phyloP scores from a whole-genome alignment of 2,888 invertebrate species.

The Amblyjoppa proteus region DNA sequence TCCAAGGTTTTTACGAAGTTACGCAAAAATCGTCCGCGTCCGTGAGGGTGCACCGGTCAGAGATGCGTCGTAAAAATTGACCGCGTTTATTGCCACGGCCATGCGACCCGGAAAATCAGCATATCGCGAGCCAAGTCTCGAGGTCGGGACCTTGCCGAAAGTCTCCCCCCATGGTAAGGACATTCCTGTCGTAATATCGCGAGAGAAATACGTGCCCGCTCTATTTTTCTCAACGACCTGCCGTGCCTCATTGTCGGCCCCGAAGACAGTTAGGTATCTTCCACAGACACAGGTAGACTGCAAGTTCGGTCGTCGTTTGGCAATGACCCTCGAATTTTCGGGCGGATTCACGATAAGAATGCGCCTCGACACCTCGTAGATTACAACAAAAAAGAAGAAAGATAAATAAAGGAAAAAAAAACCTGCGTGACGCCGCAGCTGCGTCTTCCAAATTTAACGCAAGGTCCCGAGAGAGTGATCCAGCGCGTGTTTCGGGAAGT shows the following conservation, averaged over 20 bases:
- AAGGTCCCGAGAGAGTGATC: constrained; percentile 21
- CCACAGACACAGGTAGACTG: constrained; percentile 41
- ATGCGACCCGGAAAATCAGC: constrained; percentile 57
- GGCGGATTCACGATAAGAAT: constrained; percentile 47
- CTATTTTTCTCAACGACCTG: constrained; percentile 58
- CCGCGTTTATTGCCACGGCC: constrained; percentile 61
- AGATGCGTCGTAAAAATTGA: constrained; percentile 62
- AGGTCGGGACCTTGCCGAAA: constrained; percentile 62
- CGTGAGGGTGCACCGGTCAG: constrained; percentile 38
- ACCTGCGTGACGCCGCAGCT: constrained; percentile 37
- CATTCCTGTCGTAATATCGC: constrained; percentile 42
- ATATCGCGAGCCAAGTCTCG: constrained; percentile 54
- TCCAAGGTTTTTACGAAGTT: constrained; percentile 72
- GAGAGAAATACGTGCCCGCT: constrained; percentile 48
- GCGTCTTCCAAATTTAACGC: constrained; percentile 29
- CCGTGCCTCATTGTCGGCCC: constrained; percentile 45
- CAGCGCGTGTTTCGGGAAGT: constrained; percentile 27
- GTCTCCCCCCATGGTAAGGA: constrained; percentile 2
- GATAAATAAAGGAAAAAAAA: constrained; percentile 16
- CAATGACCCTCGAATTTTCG: constrained; percentile 50
- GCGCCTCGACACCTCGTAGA: constrained; percentile 28
- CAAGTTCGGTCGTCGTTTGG: constrained; percentile 12
- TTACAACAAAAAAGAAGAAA: not conserved
- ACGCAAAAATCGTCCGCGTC: constrained; percentile 60
- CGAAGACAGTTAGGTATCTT: constrained; percentile 25